phyloP scores from a whole-genome alignment of 2,797 vertebrate species.

The Distichodus sexfasciatus region DNA sequence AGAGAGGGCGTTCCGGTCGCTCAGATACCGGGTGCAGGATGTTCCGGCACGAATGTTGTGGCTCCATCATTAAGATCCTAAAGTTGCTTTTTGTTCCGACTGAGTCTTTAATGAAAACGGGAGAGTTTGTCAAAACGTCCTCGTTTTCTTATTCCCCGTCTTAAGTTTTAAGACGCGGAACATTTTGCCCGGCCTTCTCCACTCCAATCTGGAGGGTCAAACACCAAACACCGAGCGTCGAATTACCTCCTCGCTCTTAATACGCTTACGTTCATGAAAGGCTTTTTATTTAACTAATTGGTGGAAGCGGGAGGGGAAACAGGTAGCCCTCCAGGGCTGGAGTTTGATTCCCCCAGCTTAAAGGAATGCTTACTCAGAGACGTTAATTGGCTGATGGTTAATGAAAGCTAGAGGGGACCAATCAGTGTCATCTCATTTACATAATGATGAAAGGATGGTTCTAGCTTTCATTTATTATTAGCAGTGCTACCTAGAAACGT shows the following conservation, averaged over 20 bases:
- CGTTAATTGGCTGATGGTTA: too few species aligned
- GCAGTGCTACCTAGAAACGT: too few species aligned
- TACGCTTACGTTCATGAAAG: neutral
- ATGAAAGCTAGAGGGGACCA: neutral
- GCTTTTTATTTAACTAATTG: neutral
- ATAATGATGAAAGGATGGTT: too few species aligned
- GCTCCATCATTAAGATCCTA: conserved; percentile 44
- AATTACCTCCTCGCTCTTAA: neutral
- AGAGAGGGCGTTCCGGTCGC: conserved; percentile 19
- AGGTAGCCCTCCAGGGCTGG: too few species aligned
- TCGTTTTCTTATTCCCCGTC: neutral
- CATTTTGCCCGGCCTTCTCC: neutral
- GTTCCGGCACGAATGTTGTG: conserved; percentile 50
- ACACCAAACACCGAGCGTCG: neutral
- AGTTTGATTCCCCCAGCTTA: neutral
- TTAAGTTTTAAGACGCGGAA: neutral
- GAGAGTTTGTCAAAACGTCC: neutral
- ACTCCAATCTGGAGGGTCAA: neutral
- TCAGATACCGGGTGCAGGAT: conserved; percentile 35
- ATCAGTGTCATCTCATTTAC: neutral
- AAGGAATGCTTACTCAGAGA: neutral
- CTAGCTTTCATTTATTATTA: too few species aligned
- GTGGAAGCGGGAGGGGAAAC: neutral
- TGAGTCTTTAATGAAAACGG: neutral
- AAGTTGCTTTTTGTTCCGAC: conserved; percentile 26